phyloP scores from a whole-genome alignment of 2,888 invertebrate genomes.

The Willowsia nigromaculata region DNA sequence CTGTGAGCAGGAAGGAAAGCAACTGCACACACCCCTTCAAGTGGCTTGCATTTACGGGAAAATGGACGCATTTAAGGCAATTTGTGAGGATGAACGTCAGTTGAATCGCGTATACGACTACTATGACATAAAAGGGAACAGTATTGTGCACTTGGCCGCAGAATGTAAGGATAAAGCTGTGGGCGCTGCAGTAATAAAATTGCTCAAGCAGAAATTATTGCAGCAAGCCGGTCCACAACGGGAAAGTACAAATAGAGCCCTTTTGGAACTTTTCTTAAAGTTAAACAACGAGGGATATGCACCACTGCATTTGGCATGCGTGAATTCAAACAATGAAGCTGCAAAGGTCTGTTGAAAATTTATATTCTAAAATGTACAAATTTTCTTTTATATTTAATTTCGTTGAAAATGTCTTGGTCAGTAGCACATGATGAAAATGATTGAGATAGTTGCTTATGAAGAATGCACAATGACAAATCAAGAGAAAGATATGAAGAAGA shows the following conservation, averaged over 20 bases:
- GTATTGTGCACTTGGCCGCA: slow-evolving; percentile 92
- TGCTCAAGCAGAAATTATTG: slow-evolving; percentile 16
- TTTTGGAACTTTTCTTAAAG: slow-evolving; percentile 65
- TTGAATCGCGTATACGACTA: slow-evolving; percentile 86
- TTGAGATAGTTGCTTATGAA: not conserved
- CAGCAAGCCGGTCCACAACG: not conserved
- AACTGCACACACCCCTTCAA: slow-evolving; percentile 73
- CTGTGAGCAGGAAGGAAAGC: slow-evolving; percentile 67
- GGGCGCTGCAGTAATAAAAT: slow-evolving; percentile 25
- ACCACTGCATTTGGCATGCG: slow-evolving; percentile 75
- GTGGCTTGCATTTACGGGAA: slow-evolving; percentile 71
- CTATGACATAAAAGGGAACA: slow-evolving; percentile 90
- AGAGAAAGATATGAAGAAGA: not conserved
- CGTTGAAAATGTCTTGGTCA: not conserved
- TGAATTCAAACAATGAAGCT: slow-evolving; percentile 64
- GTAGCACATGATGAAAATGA: not conserved
- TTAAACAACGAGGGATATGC: slow-evolving; percentile 74
- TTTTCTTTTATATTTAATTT: not conserved
- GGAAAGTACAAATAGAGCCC: not conserved
- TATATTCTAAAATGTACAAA: not conserved
- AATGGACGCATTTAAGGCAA: slow-evolving; percentile 2
- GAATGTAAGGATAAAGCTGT: slow-evolving; percentile 80
- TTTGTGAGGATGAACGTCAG: slow-evolving; percentile 82
- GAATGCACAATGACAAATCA: not conserved
- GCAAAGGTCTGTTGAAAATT: slow-evolving; percentile 69